These are phyloP conservation scores for Rhadinocentrus ornatus DNA, from an alignment of 2,797 vertebrate species.

Conservation along the genomic window DNA sequence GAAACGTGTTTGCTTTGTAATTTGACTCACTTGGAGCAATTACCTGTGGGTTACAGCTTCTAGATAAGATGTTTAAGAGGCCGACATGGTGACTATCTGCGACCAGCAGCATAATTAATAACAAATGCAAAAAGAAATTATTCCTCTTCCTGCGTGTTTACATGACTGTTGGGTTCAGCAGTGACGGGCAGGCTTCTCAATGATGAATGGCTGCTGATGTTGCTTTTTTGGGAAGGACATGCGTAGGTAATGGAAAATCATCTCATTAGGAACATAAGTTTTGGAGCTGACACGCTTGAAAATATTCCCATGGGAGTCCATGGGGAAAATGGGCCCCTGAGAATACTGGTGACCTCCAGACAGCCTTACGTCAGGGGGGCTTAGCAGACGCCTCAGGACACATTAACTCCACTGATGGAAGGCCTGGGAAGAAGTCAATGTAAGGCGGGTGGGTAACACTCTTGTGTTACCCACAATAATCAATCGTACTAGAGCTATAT, in stretches of 20 bases:
- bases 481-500: not conserved
- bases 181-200: not conserved
- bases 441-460: too few relatives aligned
- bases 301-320: constrained; percentile 53
- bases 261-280: constrained; percentile 45
- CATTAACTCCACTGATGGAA: constrained; percentile 48
- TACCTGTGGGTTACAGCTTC: constrained; percentile 10
- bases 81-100: constrained; percentile 27
- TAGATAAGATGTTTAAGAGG: constrained; percentile 41
- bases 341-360: constrained; percentile 64
- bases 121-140: not conserved
- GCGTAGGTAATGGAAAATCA: constrained; percentile 58
- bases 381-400: constrained; percentile 35
- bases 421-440: constrained; percentile 64
- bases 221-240: constrained; percentile 27
- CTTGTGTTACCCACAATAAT: constrained; percentile 6
- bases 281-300: constrained; percentile 65
- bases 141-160: constrained; percentile 16
- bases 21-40: constrained; percentile 40
- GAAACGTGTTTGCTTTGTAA: constrained; percentile 58
- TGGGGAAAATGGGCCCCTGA: constrained; percentile 58
- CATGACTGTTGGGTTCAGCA: constrained; percentile 13
- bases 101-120: not conserved
- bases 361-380: constrained; percentile 45
- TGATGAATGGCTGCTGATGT: constrained; percentile 36